phyloP scores from a whole-genome alignment of 2,888 invertebrate species.

The Ametastegia equiseti region DNA sequence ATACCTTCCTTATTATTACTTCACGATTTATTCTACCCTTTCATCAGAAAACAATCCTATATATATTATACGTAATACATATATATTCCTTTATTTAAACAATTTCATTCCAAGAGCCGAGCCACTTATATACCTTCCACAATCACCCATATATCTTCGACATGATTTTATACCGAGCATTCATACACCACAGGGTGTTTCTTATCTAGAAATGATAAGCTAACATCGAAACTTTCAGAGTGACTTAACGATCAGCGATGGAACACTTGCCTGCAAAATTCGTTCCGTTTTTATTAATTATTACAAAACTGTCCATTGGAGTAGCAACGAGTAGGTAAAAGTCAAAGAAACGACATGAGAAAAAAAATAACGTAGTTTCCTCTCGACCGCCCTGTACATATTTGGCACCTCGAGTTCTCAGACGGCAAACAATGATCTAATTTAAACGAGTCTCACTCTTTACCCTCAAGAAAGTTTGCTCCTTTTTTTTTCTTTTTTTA shows the following conservation, averaged over 20 bases:
- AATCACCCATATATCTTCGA: too few species aligned
- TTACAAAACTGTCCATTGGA: too few species aligned
- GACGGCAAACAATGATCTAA: conserved; percentile 47
- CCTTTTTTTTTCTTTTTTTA: conserved; percentile 22
- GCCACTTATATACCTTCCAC: not conserved
- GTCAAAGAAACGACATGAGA: not conserved
- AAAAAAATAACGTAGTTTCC: not conserved
- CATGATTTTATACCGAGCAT: not conserved
- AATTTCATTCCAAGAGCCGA: not conserved
- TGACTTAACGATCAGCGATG: too few species aligned
- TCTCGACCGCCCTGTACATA: not conserved
- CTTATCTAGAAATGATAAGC: too few species aligned
- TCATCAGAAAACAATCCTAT: not conserved
- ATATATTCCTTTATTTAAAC: conserved; percentile 14
- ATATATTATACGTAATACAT: not conserved
- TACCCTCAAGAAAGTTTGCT: conserved; percentile 38
- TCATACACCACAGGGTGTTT: not conserved
- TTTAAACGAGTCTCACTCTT: conserved; percentile 49
- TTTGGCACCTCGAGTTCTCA: conserved; percentile 11
- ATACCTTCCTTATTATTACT: not conserved
- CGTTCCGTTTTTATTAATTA: too few species aligned
- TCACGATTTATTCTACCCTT: not conserved
- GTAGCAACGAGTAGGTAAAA: not conserved
- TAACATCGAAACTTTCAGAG: too few species aligned
- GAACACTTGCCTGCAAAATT: too few species aligned